Conservation (phyloP, 2,888 invertebrate species). For the Nasonovia ribisnigri region DNA sequence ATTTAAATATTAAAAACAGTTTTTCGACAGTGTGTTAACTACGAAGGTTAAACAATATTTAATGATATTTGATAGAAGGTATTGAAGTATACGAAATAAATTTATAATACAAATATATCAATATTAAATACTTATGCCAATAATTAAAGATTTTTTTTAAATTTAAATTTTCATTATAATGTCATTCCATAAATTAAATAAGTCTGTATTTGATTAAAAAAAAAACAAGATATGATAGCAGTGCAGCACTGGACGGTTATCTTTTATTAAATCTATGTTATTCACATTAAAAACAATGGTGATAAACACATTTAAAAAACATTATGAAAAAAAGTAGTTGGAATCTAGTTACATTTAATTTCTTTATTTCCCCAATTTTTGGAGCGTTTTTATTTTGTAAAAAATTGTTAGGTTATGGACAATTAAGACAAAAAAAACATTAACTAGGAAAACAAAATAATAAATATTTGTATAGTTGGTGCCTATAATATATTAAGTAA, state of each 20-base stretch:
- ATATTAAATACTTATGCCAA: background rate
- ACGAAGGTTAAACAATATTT: background rate
- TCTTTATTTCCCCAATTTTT: background rate
- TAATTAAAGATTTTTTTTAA: background rate
- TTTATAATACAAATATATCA: background rate
- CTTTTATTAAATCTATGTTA: background rate
- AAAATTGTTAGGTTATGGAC: too few species aligned
- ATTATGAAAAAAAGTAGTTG: background rate
- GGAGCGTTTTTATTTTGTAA: too few species aligned
- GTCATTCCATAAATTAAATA: background rate
- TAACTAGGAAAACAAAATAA: too few species aligned
- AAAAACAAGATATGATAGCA: background rate
- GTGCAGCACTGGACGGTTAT: accelerated
- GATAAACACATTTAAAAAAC: background rate
- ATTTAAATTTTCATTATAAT: background rate
- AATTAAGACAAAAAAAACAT: too few species aligned
- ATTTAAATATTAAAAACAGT: background rate
- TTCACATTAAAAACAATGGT: background rate
- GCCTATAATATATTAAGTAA: too few species aligned
- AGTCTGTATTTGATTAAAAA: background rate
- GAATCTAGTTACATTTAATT: background rate
- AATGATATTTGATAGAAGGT: background rate
- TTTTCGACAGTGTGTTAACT: background rate
- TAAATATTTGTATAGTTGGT: too few species aligned
- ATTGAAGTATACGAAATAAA: background rate